Conservation (phyloP, 1,140 invertebrate genomes). For the Heliconius congener region DNA sequence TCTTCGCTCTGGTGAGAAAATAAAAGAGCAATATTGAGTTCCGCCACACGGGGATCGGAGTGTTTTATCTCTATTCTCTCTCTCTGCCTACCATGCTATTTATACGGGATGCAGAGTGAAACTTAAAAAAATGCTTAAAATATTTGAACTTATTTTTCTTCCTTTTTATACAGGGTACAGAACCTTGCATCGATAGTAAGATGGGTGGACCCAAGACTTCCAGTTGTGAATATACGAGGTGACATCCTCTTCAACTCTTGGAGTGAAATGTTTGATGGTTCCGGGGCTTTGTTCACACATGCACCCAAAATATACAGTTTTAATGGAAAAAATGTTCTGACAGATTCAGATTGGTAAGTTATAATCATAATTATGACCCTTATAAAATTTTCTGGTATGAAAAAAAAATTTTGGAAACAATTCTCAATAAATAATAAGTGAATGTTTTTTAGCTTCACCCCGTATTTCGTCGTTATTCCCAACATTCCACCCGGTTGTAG, state of each 20-base stretch:
- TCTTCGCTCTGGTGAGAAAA: background rate
- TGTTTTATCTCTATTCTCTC: too few species aligned
- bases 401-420: background rate
- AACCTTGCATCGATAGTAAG: conserved; percentile 96
- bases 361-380: too few species aligned
- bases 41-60: too few species aligned
- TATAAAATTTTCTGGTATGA: too few species aligned
- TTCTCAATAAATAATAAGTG: too few species aligned
- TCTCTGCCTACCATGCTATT: too few species aligned
- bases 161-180: conserved; percentile 84
- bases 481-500: too few species aligned
- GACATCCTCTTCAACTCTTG: conserved; percentile 97
- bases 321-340: conserved; percentile 94
- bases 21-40: too few species aligned
- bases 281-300: conserved; percentile 91
- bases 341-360: conserved; percentile 92
- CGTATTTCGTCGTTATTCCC: too few species aligned
- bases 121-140: too few species aligned
- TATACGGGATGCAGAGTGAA: too few species aligned
- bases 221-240: conserved; percentile 95
- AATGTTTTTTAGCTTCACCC: too few species aligned
- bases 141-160: background rate
- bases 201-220: conserved; percentile 90
- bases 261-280: conserved; percentile 93
- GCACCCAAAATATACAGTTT: conserved; percentile 96